Evolutionary conservation across 2,113 vertebrate genomes (phyloP), one percentile per base, ranked within the genome.

Genomic region (Notothenia rossii): DNA sequence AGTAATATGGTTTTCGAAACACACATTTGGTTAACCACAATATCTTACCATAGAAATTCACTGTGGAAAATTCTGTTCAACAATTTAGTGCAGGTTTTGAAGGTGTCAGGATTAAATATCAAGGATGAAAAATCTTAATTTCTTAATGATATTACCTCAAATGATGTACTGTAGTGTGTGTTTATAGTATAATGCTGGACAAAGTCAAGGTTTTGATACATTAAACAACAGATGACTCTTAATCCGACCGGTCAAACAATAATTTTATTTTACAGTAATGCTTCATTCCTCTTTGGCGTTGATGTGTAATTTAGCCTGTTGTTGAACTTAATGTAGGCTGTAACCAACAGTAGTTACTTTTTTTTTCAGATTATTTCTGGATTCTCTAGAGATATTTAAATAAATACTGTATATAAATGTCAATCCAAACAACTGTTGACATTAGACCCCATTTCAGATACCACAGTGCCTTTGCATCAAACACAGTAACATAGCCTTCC

Each of bases 401-500:
- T 80, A 82, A 65, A 68, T 75, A 67, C 51, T 76, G 29, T 66
- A 86, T 88, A 86, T 86, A 87, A 92, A 84, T 75, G 78, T 90
- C 83, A 87, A 53, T 84, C 75, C 58, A 66, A 77, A 75, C 65
- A 80, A 77, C 66, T 86, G 81, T 79, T 86, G 81, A 89, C 88
- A 83, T 86, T 82, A 84, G 79, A 85, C 77, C 51, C 59, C 9
- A 49, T 77, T 59, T 77, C 25, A 76, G 81, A 83, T 85, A 70
- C 29, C 12, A 18, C 49, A 17, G 8, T 53, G n/a, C 50, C 20
- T 77, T 20, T 72, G 63, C 81, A 60, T 77, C 46, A 48, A 59
- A 10, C 48, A 81, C 15, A 69, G n/a, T 50, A 76, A 77, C 56
- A 73, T 59, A 53, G 53, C 72, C 74, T 83, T 84, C 63, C 25